Percentiles rank a stretch among this genome's conserved stretches.
Evolutionary conservation across 2,888 invertebrate genomes (phyloP).

Genomic region (Teleiodes luculella): DNA sequence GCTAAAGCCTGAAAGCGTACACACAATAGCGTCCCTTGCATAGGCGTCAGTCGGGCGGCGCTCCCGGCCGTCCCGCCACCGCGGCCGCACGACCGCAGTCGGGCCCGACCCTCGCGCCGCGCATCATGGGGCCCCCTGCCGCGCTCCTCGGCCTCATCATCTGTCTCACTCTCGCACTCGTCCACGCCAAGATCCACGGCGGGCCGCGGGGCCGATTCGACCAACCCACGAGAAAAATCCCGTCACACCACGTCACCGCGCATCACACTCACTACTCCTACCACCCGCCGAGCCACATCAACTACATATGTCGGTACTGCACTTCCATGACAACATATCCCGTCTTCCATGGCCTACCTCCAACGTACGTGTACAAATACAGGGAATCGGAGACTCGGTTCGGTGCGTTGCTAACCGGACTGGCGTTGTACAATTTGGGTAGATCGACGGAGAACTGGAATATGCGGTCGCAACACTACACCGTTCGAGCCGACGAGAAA

Average conservation of each 20-base stretch:
- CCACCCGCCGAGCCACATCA: conserved; percentile 58
- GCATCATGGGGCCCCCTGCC: conserved; percentile 50
- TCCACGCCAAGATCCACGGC: conserved; percentile 49
- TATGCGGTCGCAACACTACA: conserved; percentile 40
- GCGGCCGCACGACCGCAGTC: conserved; percentile 50
- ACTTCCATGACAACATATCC: conserved; percentile 51
- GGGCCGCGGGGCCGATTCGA: conserved; percentile 44
- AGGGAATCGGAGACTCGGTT: conserved; percentile 56
- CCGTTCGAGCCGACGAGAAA: conserved; percentile 44
- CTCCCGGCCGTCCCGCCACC: conserved; percentile 49
- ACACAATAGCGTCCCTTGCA: conserved; percentile 17
- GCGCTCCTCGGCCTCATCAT: conserved; percentile 25
- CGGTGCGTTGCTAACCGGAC: conserved; percentile 55
- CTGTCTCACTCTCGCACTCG: conserved; percentile 3
- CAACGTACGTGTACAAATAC: conserved; percentile 62
- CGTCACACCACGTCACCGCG: conserved; percentile 46
- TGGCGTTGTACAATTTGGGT: conserved; percentile 67
- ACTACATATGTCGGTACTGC: conserved; percentile 57
- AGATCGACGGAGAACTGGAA: conserved; percentile 43
- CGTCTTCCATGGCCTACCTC: conserved; percentile 59
- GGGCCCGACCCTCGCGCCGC: conserved; percentile 53
- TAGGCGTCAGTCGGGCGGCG: conserved; percentile 62
- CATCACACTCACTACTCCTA: conserved; percentile 60
- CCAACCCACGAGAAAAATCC: conserved; percentile 21
- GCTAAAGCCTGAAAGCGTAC: background rate